Percentiles rank a stretch among this genome's conserved stretches.
Conservation (phyloP, 2,888 invertebrate genomes). For the Cheilosia pagana region DNA sequence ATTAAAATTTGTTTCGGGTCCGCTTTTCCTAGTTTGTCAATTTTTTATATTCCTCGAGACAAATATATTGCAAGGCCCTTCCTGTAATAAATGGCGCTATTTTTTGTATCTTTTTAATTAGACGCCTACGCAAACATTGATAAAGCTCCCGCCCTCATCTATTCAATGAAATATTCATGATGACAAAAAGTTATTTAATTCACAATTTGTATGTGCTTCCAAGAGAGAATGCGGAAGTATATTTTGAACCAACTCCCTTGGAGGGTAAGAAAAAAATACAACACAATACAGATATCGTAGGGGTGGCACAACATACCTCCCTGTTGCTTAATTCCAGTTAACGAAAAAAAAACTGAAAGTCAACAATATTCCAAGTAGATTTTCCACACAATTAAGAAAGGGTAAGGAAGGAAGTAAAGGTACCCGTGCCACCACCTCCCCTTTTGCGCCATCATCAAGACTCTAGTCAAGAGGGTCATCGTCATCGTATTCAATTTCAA, state of each 20-base stretch:
- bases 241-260: neutral
- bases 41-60: neutral
- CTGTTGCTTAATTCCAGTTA: neutral
- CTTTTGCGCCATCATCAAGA: constrained; percentile 9
- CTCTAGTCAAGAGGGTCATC: constrained; percentile 32
- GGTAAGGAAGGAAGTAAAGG: constrained; percentile 34
- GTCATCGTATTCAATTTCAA: constrained; percentile 59
- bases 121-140: neutral
- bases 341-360: neutral
- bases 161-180: constrained; percentile 54
- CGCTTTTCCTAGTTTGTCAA: constrained; percentile 4
- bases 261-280: constrained; percentile 14
- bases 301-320: neutral
- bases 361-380: constrained; percentile 54
- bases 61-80: constrained; percentile 1
- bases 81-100: neutral
- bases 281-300: neutral
- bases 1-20: constrained; percentile 22
- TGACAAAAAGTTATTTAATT: constrained; percentile 44
- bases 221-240: neutral
- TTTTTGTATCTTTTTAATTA: constrained; percentile 26
- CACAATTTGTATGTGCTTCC: constrained; percentile 29
- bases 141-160: neutral
- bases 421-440: constrained; percentile 6
- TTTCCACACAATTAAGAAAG: constrained; percentile 53